Conservation (phyloP, 2,888 invertebrate genomes). For the Stegophylla sp. region DNA sequence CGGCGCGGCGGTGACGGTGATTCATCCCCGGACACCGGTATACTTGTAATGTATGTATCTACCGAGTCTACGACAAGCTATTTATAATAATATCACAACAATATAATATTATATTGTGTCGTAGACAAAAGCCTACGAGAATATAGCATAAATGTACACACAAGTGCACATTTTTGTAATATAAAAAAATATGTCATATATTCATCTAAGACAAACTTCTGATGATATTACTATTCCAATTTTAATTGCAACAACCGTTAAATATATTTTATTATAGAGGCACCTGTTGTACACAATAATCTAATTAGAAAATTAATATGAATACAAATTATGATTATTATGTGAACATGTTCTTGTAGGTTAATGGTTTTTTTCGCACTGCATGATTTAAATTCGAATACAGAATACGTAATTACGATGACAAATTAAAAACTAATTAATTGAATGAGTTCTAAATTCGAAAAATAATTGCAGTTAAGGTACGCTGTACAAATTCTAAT, state of each 20-base stretch:
- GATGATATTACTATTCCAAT: not conserved
- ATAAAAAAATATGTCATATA: not conserved
- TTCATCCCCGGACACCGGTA: not conserved
- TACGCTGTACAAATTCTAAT: not conserved
- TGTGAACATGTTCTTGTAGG: not conserved
- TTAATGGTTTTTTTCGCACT: conserved; percentile 32
- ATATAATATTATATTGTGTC: not conserved
- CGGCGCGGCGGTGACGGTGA: not conserved
- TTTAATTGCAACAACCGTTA: conserved; percentile 10
- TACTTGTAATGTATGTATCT: no score
- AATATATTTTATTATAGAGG: not conserved
- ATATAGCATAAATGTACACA: no score
- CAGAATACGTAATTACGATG: not conserved
- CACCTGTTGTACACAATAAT: not conserved
- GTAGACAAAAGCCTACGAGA: conserved; percentile 12
- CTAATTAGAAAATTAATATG: conserved; percentile 26
- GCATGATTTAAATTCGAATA: not conserved
- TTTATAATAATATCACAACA: not conserved
- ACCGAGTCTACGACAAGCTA: not conserved
- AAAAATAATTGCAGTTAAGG: not conserved
- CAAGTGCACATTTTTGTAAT: no score
- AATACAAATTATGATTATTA: no score
- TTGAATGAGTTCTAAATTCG: not conserved
- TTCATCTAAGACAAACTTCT: not conserved
- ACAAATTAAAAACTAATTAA: not conserved